Base-by-base conservation (phyloP, 1,140 invertebrate genomes). In the Spodoptera litura region DNA sequence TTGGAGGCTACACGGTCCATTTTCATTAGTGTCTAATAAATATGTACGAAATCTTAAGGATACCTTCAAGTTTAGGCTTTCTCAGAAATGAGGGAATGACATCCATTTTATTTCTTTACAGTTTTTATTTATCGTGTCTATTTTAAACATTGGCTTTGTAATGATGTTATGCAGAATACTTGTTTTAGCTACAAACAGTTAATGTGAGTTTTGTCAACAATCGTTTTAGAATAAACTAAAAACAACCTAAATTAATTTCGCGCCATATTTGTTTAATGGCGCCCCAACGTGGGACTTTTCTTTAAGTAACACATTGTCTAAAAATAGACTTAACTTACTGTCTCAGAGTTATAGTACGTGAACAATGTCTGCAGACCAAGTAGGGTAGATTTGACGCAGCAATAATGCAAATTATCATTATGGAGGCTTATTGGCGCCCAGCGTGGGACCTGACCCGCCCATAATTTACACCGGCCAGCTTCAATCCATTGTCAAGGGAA, bases 401-500 rank as follows among this genome's bases (percentile, higher is more conserved):
- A 38, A 38, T 56, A 71, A 20, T 53, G 51, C 20, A 68, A 70
- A 53, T 53, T 25, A 71, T 71, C 27, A 56, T 56, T 66, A 53
- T 13, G 61, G 15, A 55, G 12, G 20, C 12, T 56, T 78, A 70
- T 68, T 78, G 64, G 64, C 76, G 53, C 75, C 75, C 62, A 70
- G 20, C 55, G 20, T 52, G 76, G 71, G 55, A 59, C 44, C 44
- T 35, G 20, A 68, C 55, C 78, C 73, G 53, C 56, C 31, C 66
- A 58, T 78, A 72, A 74, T 73, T 70, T 78, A 74, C 66, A 58
- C 58, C 61, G 61, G 62, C 55, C 53, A 58, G 31, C 38, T 38
- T 55, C 68, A 66, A 70, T 77, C 73, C 64, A 81, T 85, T 81
- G 78, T 78, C 83, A 78, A 62, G 81, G 83, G 81, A 84, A 84